Evolutionary conservation across 2,888 invertebrate genomes (phyloP).

Genomic region (Cryptus armator): DNA sequence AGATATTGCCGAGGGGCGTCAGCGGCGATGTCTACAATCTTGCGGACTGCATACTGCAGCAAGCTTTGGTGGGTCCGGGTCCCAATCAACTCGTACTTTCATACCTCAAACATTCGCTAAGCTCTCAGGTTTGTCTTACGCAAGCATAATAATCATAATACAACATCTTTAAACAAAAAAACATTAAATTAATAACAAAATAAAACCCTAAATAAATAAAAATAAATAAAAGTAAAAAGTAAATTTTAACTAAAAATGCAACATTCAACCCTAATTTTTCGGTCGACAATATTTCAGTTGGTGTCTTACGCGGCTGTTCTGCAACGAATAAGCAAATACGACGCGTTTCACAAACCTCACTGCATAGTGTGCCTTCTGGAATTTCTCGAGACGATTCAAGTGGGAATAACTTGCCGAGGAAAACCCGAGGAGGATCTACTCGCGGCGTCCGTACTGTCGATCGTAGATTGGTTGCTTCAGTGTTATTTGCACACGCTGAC

Average conservation of each 20-base stretch:
- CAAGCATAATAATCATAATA: no score
- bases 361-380: constrained; percentile 95
- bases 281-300: constrained; percentile 85
- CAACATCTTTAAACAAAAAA: background rate
- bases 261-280: no score
- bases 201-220: no score
- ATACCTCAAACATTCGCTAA: constrained; percentile 96
- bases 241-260: no score
- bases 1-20: constrained; percentile 93
- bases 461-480: constrained; percentile 93
- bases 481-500: constrained; percentile 88
- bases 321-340: constrained; percentile 95
- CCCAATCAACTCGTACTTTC: constrained; percentile 96
- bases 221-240: no score
- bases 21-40: constrained; percentile 97
- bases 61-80: constrained; percentile 96
- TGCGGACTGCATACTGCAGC: constrained; percentile 96
- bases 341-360: constrained; percentile 94
- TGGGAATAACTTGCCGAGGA: constrained; percentile 89
- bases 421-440: constrained; percentile 95
- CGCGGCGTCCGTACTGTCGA: constrained; percentile 93
- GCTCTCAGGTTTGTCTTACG: constrained; percentile 89
- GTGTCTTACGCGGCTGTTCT: constrained; percentile 96
- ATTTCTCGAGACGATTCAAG: constrained; percentile 91
- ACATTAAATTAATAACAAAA: background rate